Evolutionary conservation across 2,888 invertebrate species (phyloP).

Genomic region (Xestia xanthographa): DNA sequence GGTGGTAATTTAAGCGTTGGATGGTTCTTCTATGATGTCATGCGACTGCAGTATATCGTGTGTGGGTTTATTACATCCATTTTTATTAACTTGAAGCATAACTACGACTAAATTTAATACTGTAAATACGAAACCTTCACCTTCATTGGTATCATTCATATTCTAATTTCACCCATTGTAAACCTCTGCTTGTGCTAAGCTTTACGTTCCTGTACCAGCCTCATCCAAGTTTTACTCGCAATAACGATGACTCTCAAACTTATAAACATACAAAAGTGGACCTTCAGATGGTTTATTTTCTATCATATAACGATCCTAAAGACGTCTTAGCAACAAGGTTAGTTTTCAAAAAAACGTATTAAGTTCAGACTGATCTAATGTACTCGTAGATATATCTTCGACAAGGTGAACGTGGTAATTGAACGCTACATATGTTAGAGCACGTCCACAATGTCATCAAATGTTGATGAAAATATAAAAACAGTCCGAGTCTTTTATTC

Average conservation of each 20-base stretch:
- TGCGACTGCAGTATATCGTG: neutral
- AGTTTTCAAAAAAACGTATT: constrained; percentile 28
- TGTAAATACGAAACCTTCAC: neutral
- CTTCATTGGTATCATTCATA: neutral
- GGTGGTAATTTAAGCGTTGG: neutral
- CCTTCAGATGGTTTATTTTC: constrained; percentile 6
- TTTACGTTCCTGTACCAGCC: neutral
- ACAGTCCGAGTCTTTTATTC: constrained; percentile 15
- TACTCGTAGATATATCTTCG: constrained; percentile 33
- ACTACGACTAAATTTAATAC: neutral
- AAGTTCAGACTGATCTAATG: constrained; percentile 18
- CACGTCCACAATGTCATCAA: constrained; percentile 40
- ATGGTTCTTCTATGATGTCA: neutral
- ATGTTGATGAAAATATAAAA: constrained; percentile 18
- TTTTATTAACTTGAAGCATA: neutral
- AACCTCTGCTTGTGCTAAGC: neutral
- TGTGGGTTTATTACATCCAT: neutral
- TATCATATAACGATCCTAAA: neutral
- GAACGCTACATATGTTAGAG: constrained; percentile 50
- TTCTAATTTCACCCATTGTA: neutral
- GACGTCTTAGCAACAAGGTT: constrained; percentile 27
- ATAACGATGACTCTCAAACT: neutral
- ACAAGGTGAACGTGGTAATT: constrained; percentile 63
- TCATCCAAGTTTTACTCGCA: neutral
- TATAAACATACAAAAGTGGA: neutral